Percentiles rank a stretch among this genome's conserved stretches.
These are phyloP conservation scores for Delichon dasypus DNA, from an alignment of 2,797 vertebrate species.

Conservation along the genomic window DNA sequence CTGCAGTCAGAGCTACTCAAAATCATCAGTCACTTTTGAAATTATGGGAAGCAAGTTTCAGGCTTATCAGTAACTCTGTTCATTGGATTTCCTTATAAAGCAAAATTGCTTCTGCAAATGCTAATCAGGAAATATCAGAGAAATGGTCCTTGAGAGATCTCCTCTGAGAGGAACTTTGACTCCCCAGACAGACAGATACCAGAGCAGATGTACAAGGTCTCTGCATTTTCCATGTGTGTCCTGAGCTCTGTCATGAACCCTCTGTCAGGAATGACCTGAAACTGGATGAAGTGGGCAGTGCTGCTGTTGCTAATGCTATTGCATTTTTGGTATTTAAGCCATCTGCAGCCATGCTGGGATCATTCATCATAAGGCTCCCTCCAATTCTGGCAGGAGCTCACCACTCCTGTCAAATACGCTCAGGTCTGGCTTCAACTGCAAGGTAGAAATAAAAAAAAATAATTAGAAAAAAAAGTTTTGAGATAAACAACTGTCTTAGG, in stretches of 20 bases:
- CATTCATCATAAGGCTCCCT: background rate
- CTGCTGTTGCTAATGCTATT: background rate
- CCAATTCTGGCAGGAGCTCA: background rate
- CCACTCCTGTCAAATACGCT: background rate
- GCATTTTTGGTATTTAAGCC: background rate
- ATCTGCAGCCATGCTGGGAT: background rate
- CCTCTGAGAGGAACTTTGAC: background rate
- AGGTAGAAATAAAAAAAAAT: background rate
- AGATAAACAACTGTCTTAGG: background rate
- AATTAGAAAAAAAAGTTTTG: background rate
- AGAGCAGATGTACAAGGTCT: conserved; percentile 12
- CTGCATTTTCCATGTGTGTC: background rate
- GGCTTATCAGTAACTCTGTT: conserved; percentile 36
- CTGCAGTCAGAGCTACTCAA: conserved; percentile 6
- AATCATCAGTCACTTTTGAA: conserved; percentile 11
- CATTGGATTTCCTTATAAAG: conserved; percentile 28
- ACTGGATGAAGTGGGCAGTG: background rate
- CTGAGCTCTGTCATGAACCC: background rate
- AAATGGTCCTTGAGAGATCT: conserved; percentile 6
- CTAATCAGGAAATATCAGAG: conserved; percentile 43
- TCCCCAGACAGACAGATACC: background rate
- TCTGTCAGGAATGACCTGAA: background rate
- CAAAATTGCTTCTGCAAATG: conserved; percentile 46
- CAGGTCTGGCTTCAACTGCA: background rate
- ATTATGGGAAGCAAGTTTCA: background rate